phyloP scores from a whole-genome alignment of 2,888 invertebrate species.

The Lithodes maja region DNA sequence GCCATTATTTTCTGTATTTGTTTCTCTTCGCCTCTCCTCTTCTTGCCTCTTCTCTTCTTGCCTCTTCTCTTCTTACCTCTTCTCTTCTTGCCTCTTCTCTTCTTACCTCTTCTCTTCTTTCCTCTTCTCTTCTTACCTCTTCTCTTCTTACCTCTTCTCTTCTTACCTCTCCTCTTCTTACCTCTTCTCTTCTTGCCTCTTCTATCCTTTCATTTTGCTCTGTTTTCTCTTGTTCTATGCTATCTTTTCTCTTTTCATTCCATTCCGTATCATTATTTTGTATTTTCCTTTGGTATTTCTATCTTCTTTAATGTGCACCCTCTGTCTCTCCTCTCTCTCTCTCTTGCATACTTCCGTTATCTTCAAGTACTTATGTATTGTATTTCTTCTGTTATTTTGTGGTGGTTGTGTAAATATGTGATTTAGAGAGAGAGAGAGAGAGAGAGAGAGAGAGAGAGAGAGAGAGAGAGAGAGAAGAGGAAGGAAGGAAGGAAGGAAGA shows the following conservation, averaged over 20 bases:
- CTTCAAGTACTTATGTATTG: no score
- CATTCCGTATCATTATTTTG: background rate
- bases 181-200: background rate
- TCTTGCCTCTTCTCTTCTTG: background rate
- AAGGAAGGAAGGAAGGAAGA: no score
- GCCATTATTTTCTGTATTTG: no score
- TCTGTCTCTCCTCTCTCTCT: background rate
- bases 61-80: background rate
- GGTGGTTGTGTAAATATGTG: no score
- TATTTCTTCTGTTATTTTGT: no score
- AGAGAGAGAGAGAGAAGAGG: no score
- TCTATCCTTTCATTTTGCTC: background rate
- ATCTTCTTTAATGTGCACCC: background rate
- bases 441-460: no score
- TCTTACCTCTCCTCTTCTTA: background rate
- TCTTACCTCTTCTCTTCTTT: background rate
- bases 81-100: background rate
- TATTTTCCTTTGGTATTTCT: no score
- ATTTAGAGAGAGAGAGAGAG: no score
- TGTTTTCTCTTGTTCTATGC: background rate
- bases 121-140: background rate
- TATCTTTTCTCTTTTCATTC: background rate
- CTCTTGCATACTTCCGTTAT: background rate
- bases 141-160: background rate
- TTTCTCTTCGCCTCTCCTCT: background rate